Percentiles rank a stretch among this genome's conserved stretches.
Evolutionary conservation across 2,113 vertebrate genomes (phyloP).

Genomic region (Chauna torquata): DNA sequence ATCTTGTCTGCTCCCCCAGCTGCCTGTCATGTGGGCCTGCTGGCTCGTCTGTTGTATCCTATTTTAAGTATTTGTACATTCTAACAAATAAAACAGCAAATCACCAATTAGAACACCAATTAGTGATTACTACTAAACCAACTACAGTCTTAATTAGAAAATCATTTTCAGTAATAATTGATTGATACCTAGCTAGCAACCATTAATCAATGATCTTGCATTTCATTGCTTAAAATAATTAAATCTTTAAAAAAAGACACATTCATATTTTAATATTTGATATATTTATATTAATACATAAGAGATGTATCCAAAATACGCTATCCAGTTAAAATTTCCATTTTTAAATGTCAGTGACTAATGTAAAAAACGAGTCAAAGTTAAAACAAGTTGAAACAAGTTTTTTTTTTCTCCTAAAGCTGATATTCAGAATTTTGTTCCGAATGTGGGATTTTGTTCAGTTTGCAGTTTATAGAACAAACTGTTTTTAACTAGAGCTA

Average conservation of each 20-base stretch:
- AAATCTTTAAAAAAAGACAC: neutral
- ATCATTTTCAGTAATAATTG: conserved; percentile 37
- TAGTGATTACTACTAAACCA: conserved; percentile 23
- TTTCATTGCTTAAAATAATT: neutral
- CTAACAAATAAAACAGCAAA: conserved; percentile 45
- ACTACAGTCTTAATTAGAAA: conserved; percentile 28
- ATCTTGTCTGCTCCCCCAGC: conserved; percentile 55
- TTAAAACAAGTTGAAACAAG: neutral
- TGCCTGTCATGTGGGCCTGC: conserved; percentile 54
- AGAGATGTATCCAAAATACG: neutral
- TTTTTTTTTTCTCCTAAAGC: neutral
- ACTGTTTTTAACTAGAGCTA: neutral
- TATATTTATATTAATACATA: neutral
- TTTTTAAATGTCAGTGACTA: neutral
- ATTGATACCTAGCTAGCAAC: neutral
- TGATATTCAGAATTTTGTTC: neutral
- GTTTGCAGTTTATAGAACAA: conserved; percentile 23
- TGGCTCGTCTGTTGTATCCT: conserved; percentile 34
- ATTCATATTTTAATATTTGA: neutral
- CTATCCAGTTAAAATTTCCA: fast-evolving
- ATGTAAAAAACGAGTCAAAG: neutral
- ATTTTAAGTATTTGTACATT: conserved; percentile 51
- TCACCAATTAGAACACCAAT: conserved; percentile 59
- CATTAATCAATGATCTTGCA: neutral
- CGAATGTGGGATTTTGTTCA: conserved; percentile 1